These are phyloP conservation scores for Galendromus occidentalis DNA, from an alignment of 1,140 invertebrate species.

Conservation along the genomic window DNA sequence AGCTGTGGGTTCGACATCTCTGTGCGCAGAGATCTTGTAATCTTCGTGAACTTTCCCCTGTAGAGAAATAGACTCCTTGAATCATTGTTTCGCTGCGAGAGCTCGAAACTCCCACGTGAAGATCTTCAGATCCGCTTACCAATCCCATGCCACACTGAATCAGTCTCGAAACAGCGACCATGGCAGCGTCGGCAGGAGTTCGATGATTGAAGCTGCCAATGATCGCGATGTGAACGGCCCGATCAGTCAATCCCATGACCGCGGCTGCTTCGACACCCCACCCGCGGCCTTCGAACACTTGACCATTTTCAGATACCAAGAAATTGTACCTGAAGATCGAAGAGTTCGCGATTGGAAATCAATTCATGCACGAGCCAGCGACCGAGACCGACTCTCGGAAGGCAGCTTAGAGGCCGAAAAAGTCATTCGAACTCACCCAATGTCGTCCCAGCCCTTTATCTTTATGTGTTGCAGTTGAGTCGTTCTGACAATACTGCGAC, in stretches of 20 bases:
- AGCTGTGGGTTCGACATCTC: slow-evolving; percentile 16
- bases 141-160: slow-evolving; percentile 16
- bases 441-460: slow-evolving; percentile 13
- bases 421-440: background rate
- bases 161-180: slow-evolving; percentile 12
- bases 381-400: too few relatives aligned
- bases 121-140: background rate
- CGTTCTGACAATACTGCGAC: background rate
- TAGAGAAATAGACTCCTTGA: too few relatives aligned
- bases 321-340: slow-evolving; percentile 20
- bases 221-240: slow-evolving; percentile 19
- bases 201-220: slow-evolving; percentile 17
- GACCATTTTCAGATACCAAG: slow-evolving; percentile 16
- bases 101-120: too few relatives aligned
- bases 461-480: slow-evolving; percentile 16
- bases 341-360: background rate
- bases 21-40: slow-evolving; percentile 17
- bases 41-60: slow-evolving; percentile 14
- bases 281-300: slow-evolving; percentile 18
- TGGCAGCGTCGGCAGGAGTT: background rate
- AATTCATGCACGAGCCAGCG: background rate
- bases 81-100: background rate
- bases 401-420: background rate
- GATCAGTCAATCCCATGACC: slow-evolving; percentile 16
- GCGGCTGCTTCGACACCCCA: slow-evolving; percentile 17